A percentile compares a stretch with the other conserved stretches of the same genome.
phyloP scores from a whole-genome alignment of 1,140 invertebrate species.

The Bathynomus jamesi region DNA sequence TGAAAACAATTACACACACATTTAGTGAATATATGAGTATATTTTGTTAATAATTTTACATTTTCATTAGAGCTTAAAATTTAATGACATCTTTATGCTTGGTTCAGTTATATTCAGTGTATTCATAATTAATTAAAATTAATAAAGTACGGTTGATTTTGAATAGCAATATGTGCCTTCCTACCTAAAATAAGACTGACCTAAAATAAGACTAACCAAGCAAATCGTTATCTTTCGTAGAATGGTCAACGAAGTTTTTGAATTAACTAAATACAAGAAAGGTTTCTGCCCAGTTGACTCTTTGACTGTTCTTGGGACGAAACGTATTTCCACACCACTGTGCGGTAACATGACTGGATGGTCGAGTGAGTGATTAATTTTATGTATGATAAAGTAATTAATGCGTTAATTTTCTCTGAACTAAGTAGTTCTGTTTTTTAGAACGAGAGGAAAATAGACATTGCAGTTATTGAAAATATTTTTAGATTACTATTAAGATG shows the following conservation, averaged over 20 bases:
- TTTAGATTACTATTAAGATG: neutral
- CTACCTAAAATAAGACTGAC: neutral
- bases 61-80: too few species aligned
- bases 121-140: neutral
- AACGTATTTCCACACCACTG: conserved; percentile 4
- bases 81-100: too few species aligned
- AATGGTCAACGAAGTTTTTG: conserved; percentile 1
- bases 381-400: neutral
- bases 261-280: conserved; percentile 5
- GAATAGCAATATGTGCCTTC: neutral
- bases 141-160: neutral
- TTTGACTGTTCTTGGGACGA: conserved; percentile 6
- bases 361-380: neutral
- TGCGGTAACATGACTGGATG: conserved; percentile 16
- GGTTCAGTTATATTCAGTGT: neutral
- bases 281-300: conserved; percentile 3
- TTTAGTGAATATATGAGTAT: too few species aligned
- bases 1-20: too few species aligned
- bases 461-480: neutral
- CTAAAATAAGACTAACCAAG: neutral
- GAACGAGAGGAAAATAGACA: too few species aligned
- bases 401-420: neutral
- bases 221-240: neutral
- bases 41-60: too few species aligned
- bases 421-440: neutral